Base-by-base conservation (phyloP, 2,888 invertebrate species). In the Melikaiella ostensackeni region DNA sequence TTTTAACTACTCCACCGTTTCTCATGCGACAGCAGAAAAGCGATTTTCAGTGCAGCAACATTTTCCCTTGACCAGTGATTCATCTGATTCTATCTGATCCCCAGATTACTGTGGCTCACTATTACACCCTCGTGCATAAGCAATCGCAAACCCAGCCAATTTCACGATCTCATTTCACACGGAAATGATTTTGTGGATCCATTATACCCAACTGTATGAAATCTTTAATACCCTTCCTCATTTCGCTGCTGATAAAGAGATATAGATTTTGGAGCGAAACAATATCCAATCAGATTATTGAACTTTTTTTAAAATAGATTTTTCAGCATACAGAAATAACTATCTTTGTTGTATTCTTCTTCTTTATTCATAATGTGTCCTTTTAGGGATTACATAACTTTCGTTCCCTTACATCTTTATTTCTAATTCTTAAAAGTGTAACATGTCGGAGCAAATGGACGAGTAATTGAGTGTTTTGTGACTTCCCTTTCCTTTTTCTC, bases 71-170 rank as follows among this genome's bases (percentile, higher is more conserved):
- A 50, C 70, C 33, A 70, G 70, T 30, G 50, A 70, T 70, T 70
- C 50, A 50, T 70, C 70, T 70, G 70, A 70, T 70, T 70, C 50
- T 70, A 70, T 55, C 70, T 70, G 70, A 70, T 70, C 50, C 50
- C 21, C 46, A 70, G 70, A 70, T 70, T 70, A 70, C 70, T 70
- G 30, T 70, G 70, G 70, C 30, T 66, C 50, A 70, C 70, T 55
- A 70, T 50, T 50, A 70, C 50, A 33, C n/a, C 42, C 19, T 66
- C 46, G 27, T 66, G 42, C 66, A 66, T 66, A 66, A 66, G 66
- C 70, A 70, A 70, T 70, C 30, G 66, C 46, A 46, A 66, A 66
- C 27, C 33, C 30, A 55, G 70, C 70, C 70, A 50, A 70, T 70
- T 70, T 55, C 50, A 70, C 50, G 7, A 50, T 70, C 50, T 70